Conservation (phyloP, 2,797 vertebrate genomes). For the Pseudochirops corinnae region DNA sequence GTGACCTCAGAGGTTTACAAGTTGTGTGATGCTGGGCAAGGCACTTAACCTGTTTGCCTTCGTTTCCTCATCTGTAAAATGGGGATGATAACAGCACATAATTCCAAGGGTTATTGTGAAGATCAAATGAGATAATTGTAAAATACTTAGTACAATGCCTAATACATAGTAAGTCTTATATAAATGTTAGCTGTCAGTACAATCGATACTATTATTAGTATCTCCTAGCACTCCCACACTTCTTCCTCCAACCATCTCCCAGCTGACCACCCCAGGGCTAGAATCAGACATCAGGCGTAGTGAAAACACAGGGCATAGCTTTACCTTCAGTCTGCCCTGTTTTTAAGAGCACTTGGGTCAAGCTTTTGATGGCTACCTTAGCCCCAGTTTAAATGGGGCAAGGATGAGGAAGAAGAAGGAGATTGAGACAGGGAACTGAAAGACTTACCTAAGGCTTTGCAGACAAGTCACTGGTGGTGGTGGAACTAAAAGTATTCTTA, state of each 20-base stretch:
- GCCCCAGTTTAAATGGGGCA: conserved; percentile 11
- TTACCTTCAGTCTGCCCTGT: not conserved
- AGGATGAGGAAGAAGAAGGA: not conserved
- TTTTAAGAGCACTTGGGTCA: conserved; percentile 13
- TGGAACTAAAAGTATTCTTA: conserved; percentile 34
- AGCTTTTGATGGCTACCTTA: conserved; percentile 22
- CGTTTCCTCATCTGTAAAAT: not conserved
- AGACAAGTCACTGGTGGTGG: not conserved
- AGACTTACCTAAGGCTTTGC: not conserved
- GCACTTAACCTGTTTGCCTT: not conserved
- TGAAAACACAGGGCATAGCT: not conserved
- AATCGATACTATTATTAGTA: not conserved
- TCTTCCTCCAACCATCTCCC: not conserved
- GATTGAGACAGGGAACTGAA: not conserved
- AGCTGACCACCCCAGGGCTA: not conserved
- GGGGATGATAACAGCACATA: not conserved
- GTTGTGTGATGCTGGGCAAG: not conserved
- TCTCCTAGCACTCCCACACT: not conserved
- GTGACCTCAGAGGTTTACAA: not conserved
- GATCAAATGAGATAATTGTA: not conserved
- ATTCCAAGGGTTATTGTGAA: not conserved
- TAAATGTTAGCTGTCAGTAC: not conserved
- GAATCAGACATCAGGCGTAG: conserved; percentile 24
- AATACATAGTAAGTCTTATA: not conserved
- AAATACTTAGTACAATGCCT: not conserved